A percentile compares a stretch with the other conserved stretches of the same genome.
These are phyloP conservation scores for Mormyrops attenuatus DNA, from an alignment of 2,797 vertebrate genomes.

Conservation along the genomic window DNA sequence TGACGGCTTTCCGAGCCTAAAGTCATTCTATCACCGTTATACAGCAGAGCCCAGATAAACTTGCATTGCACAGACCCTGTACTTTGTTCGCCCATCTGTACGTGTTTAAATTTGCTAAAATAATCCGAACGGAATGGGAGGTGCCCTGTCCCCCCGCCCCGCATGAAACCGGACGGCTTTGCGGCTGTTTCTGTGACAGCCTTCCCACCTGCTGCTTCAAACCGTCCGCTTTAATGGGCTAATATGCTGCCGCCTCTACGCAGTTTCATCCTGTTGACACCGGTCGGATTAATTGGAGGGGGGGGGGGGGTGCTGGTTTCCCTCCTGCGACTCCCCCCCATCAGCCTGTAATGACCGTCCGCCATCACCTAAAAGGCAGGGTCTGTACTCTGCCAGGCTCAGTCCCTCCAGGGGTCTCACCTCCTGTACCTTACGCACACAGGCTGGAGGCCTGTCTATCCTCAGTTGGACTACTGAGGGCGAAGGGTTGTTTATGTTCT, in stretches of 20 bases:
- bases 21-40: not conserved
- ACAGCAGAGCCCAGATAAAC: not conserved
- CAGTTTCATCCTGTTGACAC: conserved; percentile 40
- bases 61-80: not conserved
- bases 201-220: not conserved
- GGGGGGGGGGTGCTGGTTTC: conserved; percentile 59
- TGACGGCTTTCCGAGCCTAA: not conserved
- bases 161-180: not conserved
- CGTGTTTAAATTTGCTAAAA: not conserved
- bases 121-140: not conserved
- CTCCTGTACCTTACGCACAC: conserved; percentile 27
- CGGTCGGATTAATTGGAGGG: conserved; percentile 37
- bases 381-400: not conserved
- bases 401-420: conserved; percentile 8
- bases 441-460: not conserved
- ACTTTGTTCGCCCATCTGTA: not conserved
- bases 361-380: conserved; percentile 52
- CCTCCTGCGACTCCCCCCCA: conserved; percentile 43
- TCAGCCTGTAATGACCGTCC: conserved; percentile 46
- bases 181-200: not conserved
- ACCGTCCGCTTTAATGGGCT: not conserved
- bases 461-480: not conserved
- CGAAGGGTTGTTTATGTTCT: not conserved
- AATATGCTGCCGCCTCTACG: not conserved
- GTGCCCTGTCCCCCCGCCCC: not conserved